phyloP scores from a whole-genome alignment of 2,113 vertebrate species.

The Periophthalmus modestus region DNA sequence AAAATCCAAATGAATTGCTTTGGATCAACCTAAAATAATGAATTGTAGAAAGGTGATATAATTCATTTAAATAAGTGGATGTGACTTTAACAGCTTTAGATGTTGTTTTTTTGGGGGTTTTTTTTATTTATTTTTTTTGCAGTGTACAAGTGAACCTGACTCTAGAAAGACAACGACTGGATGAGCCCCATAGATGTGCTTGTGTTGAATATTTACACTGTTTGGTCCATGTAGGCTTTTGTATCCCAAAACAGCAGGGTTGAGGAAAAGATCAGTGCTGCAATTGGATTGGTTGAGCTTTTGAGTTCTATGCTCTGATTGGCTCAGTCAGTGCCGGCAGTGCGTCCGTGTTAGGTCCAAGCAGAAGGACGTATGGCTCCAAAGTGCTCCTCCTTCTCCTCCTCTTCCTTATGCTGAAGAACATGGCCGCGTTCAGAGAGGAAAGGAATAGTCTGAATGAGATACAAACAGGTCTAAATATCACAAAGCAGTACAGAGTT shows the following conservation, averaged over 20 bases:
- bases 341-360: constrained; percentile 76
- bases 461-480: constrained; percentile 80
- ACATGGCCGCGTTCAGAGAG: constrained; percentile 57
- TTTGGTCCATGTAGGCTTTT: constrained; percentile 23
- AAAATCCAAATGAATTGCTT: not conserved
- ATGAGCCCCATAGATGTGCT: constrained; percentile 66
- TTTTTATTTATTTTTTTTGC: too few relatives aligned
- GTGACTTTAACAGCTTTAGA: not conserved
- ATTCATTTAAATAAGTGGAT: too few relatives aligned
- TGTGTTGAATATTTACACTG: constrained; percentile 81
- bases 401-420: constrained; percentile 77
- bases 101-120: not conserved
- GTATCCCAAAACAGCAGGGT: constrained; percentile 17
- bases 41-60: too few relatives aligned
- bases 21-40: not conserved
- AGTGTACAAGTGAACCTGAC: constrained; percentile 45
- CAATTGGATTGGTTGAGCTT: not conserved
- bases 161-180: constrained; percentile 73
- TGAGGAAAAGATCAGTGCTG: constrained; percentile 27
- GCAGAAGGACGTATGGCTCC: constrained; percentile 76
- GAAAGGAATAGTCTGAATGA: constrained; percentile 78
- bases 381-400: constrained; percentile 65
- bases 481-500: constrained; percentile 65
- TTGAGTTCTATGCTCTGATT: not conserved
- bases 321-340: constrained; percentile 60